Base-by-base conservation (phyloP, 2,888 invertebrate species). In the Lasioglossum calceatum region DNA sequence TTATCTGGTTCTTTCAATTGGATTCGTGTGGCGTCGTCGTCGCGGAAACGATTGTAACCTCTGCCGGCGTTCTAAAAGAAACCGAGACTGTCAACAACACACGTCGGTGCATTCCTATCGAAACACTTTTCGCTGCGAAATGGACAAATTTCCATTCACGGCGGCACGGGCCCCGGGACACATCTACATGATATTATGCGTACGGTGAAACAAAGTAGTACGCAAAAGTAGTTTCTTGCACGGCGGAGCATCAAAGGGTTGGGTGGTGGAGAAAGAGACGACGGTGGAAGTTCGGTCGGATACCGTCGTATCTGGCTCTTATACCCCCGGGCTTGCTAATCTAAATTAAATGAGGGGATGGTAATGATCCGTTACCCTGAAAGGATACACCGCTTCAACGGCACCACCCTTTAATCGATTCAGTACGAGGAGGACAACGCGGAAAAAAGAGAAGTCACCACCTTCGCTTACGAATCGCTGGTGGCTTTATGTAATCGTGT, bases 281-380 rank as follows among this genome's bases (percentile, higher is more conserved):
- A 36, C 44, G 67, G 74, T 75, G 84, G 64, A 87, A 88, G 86
- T 87, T 89, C 73, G 76, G 82, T 85, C 73, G 85, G 84, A 82
- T 90, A 86, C 83, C 82, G 84, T 84, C 83, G 81, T 85, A 82
- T 89, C 82, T 72, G 84, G 81, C 86, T 87, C 87, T 89, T 86
- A 85, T 85, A 87, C 87, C 74, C 84, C 81, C 61, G 78, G 77
- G 82, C 79, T 84, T 89, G 90, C 92, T 92, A 93, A 92, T 92
- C 92, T 91, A 92, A 93, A 92, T 92, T 92, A 92, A 92, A 92
- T 91, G 92, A 93, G 92, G 90, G 91, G 89, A 92, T 92, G 89
- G 91, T 92, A 92, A 92, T 92, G 92, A 92, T 93, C 92, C 92
- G 92, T 92, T 92, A 91, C 90, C 87, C 85, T 87, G 87, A 91